These are phyloP conservation scores for Mormyrops attenuatus DNA, from an alignment of 2,797 vertebrate genomes.

Conservation along the genomic window DNA sequence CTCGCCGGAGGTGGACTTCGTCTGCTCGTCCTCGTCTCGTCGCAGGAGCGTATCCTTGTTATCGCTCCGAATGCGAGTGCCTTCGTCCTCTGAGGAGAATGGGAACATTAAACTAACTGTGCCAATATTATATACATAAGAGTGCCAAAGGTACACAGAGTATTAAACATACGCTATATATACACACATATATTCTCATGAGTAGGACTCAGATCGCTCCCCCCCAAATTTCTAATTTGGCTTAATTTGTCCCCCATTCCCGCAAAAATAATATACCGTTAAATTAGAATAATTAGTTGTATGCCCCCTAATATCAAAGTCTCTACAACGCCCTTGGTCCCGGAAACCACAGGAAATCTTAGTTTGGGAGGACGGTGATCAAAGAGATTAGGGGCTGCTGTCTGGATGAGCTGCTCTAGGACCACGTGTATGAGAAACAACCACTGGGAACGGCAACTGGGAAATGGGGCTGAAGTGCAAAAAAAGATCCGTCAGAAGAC, in stretches of 20 bases:
- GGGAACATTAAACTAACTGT: background rate
- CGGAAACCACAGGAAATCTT: background rate
- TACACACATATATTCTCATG: background rate
- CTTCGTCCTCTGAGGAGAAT: conserved; percentile 62
- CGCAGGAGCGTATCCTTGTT: conserved; percentile 65
- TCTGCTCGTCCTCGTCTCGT: conserved; percentile 69
- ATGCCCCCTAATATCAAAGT: background rate
- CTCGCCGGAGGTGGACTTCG: background rate
- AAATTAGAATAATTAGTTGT: background rate
- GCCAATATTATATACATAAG: background rate
- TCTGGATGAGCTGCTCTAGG: background rate
- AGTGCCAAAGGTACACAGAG: background rate
- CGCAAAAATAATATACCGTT: background rate
- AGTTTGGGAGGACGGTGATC: background rate
- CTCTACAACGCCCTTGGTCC: background rate
- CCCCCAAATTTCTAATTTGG: background rate
- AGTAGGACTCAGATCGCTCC: background rate
- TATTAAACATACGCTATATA: background rate
- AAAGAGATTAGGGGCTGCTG: background rate
- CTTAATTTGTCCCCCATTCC: background rate
- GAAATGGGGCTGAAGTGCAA: background rate
- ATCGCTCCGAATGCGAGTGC: conserved; percentile 67
- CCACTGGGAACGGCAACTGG: background rate
- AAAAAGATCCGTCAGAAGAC: background rate
- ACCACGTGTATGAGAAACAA: background rate